Conservation (phyloP, 1,140 invertebrate species). For the Megalonaias nervosa region DNA sequence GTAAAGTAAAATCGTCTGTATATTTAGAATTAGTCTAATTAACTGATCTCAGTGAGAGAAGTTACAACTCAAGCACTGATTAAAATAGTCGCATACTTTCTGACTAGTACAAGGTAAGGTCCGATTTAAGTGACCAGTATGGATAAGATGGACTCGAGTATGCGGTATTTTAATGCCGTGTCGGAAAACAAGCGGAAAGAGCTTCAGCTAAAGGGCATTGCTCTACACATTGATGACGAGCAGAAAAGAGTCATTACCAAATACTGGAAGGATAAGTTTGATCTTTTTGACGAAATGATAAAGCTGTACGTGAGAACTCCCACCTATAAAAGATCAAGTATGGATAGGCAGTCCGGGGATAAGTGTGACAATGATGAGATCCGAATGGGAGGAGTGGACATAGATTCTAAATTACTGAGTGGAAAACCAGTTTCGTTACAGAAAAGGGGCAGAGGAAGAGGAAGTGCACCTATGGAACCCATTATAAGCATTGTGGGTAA, state of each 20-base stretch:
- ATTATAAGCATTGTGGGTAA: constrained; percentile 34
- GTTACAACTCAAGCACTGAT: no score
- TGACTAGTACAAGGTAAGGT: no score
- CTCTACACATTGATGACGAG: constrained; percentile 30
- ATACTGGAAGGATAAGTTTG: constrained; percentile 36
- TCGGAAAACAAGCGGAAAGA: constrained; percentile 33
- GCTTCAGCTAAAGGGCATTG: constrained; percentile 9
- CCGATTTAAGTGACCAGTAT: no score
- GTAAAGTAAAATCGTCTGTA: no score
- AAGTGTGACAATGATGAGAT: not conserved
- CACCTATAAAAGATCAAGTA: not conserved
- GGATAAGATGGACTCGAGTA: constrained; percentile 13
- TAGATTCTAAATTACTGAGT: constrained; percentile 33
- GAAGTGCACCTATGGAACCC: constrained; percentile 18
- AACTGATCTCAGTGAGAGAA: no score
- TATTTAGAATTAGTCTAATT: no score
- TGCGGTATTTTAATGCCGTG: constrained; percentile 30
- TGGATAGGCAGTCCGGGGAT: not conserved
- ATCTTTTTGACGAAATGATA: constrained; percentile 36
- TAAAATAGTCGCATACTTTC: no score
- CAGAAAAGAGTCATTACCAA: constrained; percentile 31
- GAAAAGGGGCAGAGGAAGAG: constrained; percentile 1
- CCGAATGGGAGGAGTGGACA: constrained; percentile 19
- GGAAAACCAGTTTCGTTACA: constrained; percentile 20
- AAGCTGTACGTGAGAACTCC: constrained; percentile 34